These are phyloP conservation scores for Rhogogaster chlorosoma DNA, from an alignment of 2,888 invertebrate genomes.

Conservation along the genomic window DNA sequence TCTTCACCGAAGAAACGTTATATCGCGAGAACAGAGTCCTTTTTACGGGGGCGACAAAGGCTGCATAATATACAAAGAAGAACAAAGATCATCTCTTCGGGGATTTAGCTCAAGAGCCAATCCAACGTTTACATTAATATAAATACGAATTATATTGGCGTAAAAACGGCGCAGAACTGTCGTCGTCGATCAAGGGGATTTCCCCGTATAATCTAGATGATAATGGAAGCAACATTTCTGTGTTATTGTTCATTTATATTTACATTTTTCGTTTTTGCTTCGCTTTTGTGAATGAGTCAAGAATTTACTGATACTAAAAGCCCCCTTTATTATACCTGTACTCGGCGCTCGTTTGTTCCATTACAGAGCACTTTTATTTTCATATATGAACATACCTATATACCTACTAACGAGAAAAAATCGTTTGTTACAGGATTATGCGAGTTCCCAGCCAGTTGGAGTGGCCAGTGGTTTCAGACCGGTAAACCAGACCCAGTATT, in stretches of 20 bases:
- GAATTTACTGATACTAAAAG: neutral
- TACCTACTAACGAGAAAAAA: slow-evolving; percentile 14
- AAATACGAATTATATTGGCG: neutral
- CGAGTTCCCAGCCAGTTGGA: slow-evolving; percentile 85
- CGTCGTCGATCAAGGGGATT: neutral
- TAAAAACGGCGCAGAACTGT: neutral
- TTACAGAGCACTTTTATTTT: slow-evolving; percentile 24
- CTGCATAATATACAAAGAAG: neutral
- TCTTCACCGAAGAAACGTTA: slow-evolving; percentile 23
- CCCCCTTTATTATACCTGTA: slow-evolving; percentile 19
- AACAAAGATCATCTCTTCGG: slow-evolving; percentile 2
- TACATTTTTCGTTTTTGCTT: neutral
- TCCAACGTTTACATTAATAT: neutral
- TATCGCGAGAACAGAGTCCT: neutral
- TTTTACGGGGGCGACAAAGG: neutral
- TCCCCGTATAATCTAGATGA: neutral
- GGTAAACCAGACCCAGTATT: slow-evolving; percentile 79
- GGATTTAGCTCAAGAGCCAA: neutral
- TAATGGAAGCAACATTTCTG: slow-evolving; percentile 1
- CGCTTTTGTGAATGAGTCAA: slow-evolving; percentile 26
- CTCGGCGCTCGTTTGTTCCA: slow-evolving; percentile 28
- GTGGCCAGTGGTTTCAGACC: slow-evolving; percentile 88
- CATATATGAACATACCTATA: neutral
- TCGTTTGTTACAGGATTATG: slow-evolving; percentile 80
- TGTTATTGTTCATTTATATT: slow-evolving; percentile 7